These are phyloP conservation scores for pig (Sus scrofa) DNA, from an alignment of 2,113 vertebrate genomes.

Conservation along the genomic window DNA sequence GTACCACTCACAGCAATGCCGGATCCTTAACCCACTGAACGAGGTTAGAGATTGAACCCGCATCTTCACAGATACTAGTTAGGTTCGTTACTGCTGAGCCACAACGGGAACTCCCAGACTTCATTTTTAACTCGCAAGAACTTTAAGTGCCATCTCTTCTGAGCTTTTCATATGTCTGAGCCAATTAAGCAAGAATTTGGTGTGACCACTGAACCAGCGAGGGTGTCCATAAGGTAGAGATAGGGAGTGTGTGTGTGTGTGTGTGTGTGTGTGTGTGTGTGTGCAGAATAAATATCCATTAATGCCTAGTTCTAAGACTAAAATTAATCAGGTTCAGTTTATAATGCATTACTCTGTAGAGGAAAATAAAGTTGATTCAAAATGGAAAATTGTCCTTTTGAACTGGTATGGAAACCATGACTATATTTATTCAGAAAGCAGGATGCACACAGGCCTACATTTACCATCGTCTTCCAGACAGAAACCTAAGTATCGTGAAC, in stretches of 20 bases:
- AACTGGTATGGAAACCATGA: neutral
- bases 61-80: too few species aligned
- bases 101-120: too few species aligned
- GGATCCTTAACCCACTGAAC: too few species aligned
- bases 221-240: neutral
- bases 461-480: conserved; percentile 32
- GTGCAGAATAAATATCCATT: neutral
- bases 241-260: neutral
- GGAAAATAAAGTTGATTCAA: neutral
- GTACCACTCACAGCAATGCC: too few species aligned
- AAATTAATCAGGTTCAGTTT: neutral
- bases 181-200: neutral
- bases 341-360: neutral
- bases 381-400: neutral
- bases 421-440: neutral
- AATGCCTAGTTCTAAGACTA: neutral
- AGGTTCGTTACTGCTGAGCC: too few species aligned
- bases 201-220: rapidly evolving
- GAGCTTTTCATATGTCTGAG: neutral
- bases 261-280: neutral
- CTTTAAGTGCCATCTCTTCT: neutral
- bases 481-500: conserved; percentile 26
- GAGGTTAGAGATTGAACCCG: too few species aligned
- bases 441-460: neutral
- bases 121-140: neutral